Evolutionary conservation across 2,888 invertebrate genomes (phyloP).

Genomic region (Acanthococcus lagerstroemiae): DNA sequence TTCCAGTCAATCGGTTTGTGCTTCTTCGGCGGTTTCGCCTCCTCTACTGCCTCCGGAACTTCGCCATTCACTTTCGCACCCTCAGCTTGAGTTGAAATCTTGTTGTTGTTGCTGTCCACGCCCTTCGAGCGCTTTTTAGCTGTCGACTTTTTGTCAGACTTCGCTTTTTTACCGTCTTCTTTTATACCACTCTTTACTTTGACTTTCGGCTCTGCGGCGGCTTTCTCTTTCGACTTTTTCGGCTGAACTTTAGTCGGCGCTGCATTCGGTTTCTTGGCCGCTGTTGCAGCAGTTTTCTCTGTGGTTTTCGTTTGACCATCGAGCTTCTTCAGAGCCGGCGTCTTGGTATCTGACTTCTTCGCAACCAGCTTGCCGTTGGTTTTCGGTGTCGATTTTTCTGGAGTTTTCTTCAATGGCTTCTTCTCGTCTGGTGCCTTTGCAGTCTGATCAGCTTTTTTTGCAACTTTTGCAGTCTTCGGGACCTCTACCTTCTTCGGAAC

Average conservation of each 20-base stretch:
- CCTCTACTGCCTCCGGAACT: conserved; percentile 38
- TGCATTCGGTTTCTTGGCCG: conserved; percentile 10
- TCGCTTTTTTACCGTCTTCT: background rate
- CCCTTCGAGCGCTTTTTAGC: background rate
- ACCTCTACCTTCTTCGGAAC: too few species aligned
- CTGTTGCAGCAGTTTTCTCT: conserved; percentile 9
- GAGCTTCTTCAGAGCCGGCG: background rate
- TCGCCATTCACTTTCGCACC: conserved; percentile 40
- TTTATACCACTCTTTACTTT: conserved; percentile 34
- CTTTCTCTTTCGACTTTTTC: conserved; percentile 5
- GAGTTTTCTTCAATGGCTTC: background rate
- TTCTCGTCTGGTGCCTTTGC: too few species aligned
- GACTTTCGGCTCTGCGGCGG: conserved; percentile 38
- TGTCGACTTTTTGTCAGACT: background rate
- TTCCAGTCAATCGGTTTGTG: conserved; percentile 19
- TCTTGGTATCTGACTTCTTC: background rate
- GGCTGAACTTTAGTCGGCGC: too few species aligned
- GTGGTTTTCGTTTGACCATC: background rate
- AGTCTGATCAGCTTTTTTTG: too few species aligned
- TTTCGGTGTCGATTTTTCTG: background rate
- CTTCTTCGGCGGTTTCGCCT: background rate
- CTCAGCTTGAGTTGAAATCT: conserved; percentile 33
- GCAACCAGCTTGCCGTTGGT: too few species aligned
- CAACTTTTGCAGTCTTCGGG: too few species aligned
- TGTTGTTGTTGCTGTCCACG: conserved; percentile 15